phyloP scores from a whole-genome alignment of 2,797 vertebrate genomes.

The Chiroxiphia lanceolata region DNA sequence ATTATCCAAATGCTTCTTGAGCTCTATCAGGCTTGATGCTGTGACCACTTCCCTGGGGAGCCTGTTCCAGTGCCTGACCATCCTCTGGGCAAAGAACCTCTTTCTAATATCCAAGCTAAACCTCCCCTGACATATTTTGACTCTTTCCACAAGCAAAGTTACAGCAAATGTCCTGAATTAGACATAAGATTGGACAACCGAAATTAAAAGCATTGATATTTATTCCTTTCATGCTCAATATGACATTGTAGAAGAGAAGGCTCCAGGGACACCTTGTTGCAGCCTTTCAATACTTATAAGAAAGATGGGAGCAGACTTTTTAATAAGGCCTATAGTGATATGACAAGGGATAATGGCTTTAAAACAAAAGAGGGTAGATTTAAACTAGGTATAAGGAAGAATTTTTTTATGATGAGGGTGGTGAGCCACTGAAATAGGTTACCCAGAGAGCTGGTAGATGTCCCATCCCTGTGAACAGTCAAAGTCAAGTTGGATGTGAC shows the following conservation, averaged over 20 bases:
- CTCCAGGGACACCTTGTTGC: neutral
- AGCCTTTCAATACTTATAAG: neutral
- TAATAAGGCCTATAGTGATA: neutral
- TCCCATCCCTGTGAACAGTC: neutral
- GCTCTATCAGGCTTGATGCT: neutral
- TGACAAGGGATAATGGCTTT: neutral
- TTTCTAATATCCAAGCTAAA: neutral
- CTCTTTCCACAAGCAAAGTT: neutral
- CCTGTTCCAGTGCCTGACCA: neutral
- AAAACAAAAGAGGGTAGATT: neutral
- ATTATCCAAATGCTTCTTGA: neutral
- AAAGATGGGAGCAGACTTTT: neutral
- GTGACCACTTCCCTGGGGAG: neutral
- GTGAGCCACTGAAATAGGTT: neutral
- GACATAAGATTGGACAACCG: neutral
- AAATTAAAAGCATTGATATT: neutral
- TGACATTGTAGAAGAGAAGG: neutral
- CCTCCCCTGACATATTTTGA: neutral
- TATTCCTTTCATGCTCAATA: neutral
- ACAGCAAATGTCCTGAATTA: neutral
- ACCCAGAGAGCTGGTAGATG: neutral
- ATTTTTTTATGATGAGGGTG: neutral
- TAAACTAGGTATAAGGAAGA: neutral
- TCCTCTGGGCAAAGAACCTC: neutral
- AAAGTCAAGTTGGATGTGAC: fast-evolving